phyloP scores from a whole-genome alignment of 2,797 vertebrate genomes.

The Artibeus lituratus region DNA sequence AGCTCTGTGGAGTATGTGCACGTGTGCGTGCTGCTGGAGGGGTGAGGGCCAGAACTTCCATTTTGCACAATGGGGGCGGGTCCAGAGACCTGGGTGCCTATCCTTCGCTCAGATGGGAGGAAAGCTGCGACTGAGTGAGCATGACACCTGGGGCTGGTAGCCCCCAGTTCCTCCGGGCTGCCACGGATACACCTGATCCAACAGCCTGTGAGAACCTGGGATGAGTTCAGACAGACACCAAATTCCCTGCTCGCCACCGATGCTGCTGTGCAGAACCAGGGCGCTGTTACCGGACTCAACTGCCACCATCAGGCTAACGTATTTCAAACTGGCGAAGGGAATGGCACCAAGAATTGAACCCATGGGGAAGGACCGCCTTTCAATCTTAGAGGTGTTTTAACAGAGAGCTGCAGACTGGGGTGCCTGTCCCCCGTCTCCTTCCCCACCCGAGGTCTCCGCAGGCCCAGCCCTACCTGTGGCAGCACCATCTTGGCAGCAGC shows the following conservation, averaged over 20 bases:
- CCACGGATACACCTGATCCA: slow-evolving; percentile 42
- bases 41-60: not conserved
- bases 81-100: slow-evolving; percentile 22
- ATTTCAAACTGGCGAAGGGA: slow-evolving; percentile 3
- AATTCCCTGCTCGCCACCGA: slow-evolving; percentile 33
- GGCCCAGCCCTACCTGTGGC: slow-evolving; percentile 89
- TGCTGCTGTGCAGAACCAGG: not conserved
- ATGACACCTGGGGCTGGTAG: not conserved
- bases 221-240: slow-evolving; percentile 67
- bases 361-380: not conserved
- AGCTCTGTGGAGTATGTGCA: not conserved
- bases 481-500: slow-evolving; percentile 92
- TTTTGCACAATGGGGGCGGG: not conserved
- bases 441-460: not conserved
- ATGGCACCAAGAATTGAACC: not conserved
- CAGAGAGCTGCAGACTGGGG: not conserved
- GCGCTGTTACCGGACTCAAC: slow-evolving; percentile 49
- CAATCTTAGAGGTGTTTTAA: not conserved
- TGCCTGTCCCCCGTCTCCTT: not conserved
- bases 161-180: slow-evolving; percentile 55
- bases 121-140: not conserved
- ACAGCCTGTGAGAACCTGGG: slow-evolving; percentile 58
- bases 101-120: slow-evolving; percentile 22
- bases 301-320: slow-evolving; percentile 51
- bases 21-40: not conserved